These are phyloP conservation scores for Acanthurus leucopareius DNA, from an alignment of 2,797 vertebrate genomes.

Conservation along the genomic window DNA sequence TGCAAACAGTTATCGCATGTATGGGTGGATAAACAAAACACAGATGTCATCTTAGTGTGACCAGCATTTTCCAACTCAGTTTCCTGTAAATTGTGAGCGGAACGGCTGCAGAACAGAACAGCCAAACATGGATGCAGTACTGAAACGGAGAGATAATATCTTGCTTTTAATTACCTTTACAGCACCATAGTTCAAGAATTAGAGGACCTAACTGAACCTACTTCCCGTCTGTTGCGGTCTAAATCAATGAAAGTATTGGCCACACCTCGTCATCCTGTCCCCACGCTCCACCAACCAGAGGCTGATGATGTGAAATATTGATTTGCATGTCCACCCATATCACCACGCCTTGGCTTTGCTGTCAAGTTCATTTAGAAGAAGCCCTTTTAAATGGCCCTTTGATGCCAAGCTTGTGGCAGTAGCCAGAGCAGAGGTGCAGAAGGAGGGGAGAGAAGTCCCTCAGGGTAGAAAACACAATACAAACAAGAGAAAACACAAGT, in stretches of 20 bases:
- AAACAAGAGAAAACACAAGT: constrained; percentile 24
- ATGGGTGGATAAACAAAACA: constrained; percentile 58
- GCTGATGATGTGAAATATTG: constrained; percentile 87
- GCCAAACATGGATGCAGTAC: constrained; percentile 21
- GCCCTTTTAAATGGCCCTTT: constrained; percentile 70
- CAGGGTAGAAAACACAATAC: constrained; percentile 50
- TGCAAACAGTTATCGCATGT: constrained; percentile 47
- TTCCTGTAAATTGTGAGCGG: constrained; percentile 34
- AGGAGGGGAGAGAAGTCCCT: constrained; percentile 31
- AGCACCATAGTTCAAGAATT: constrained; percentile 9
- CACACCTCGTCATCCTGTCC: constrained; percentile 45
- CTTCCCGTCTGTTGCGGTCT: constrained; percentile 48
- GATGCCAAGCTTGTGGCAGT: constrained; percentile 72
- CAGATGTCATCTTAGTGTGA: constrained; percentile 60
- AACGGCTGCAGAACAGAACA: background rate
- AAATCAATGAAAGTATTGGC: constrained; percentile 64
- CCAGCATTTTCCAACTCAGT: constrained; percentile 52
- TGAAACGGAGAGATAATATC: constrained; percentile 26
- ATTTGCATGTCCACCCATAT: constrained; percentile 85
- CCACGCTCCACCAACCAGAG: constrained; percentile 68
- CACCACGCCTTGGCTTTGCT: constrained; percentile 79
- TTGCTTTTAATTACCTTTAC: constrained; percentile 35
- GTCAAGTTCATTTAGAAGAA: constrained; percentile 82
- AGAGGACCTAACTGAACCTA: constrained; percentile 23
- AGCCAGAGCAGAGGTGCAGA: constrained; percentile 52